Percentiles rank a stretch among this genome's conserved stretches.
Conservation (phyloP, 2,113 vertebrate species). For the Amphiprion percula region DNA sequence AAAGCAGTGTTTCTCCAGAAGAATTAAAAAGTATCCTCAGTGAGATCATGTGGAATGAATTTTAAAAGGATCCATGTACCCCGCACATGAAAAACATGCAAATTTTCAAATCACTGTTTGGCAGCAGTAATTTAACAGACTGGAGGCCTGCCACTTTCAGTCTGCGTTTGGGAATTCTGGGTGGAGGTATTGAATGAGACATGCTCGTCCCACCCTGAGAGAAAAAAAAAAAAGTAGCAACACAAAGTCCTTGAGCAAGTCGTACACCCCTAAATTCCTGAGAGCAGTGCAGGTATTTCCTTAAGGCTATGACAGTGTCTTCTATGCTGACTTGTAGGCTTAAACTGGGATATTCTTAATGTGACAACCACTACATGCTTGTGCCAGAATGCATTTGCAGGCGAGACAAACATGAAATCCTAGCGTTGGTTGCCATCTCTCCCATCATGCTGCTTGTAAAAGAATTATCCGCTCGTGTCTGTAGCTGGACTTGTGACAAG, state of each 20-base stretch:
- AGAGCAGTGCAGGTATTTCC: slow-evolving; percentile 20
- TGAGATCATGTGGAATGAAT: slow-evolving; percentile 35
- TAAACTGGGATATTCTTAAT: slow-evolving; percentile 26
- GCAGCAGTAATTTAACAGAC: slow-evolving; percentile 29
- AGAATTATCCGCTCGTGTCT: slow-evolving; percentile 67
- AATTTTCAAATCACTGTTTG: slow-evolving; percentile 44
- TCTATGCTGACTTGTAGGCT: slow-evolving; percentile 10
- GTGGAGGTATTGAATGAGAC: slow-evolving; percentile 19
- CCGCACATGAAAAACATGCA: slow-evolving; percentile 31
- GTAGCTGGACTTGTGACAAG: slow-evolving; percentile 58
- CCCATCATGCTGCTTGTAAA: slow-evolving; percentile 71
- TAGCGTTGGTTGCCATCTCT: slow-evolving; percentile 58
- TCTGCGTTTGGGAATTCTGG: slow-evolving; percentile 5
- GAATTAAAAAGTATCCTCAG: background rate
- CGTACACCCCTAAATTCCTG: slow-evolving; percentile 4
- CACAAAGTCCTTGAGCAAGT: slow-evolving; percentile 37
- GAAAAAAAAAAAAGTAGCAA: background rate
- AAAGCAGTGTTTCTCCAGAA: background rate
- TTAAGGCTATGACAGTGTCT: slow-evolving; percentile 11
- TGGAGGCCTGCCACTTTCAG: slow-evolving; percentile 53
- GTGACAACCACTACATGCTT: slow-evolving; percentile 67
- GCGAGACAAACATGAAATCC: slow-evolving; percentile 72
- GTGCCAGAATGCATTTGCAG: slow-evolving; percentile 69
- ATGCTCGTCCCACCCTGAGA: slow-evolving; percentile 1
- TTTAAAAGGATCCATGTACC: slow-evolving; percentile 8